Percentiles rank a stretch among this genome's conserved stretches.
These are phyloP conservation scores for Acholoe squamosa DNA, from an alignment of 2,888 invertebrate genomes.

Conservation along the genomic window DNA sequence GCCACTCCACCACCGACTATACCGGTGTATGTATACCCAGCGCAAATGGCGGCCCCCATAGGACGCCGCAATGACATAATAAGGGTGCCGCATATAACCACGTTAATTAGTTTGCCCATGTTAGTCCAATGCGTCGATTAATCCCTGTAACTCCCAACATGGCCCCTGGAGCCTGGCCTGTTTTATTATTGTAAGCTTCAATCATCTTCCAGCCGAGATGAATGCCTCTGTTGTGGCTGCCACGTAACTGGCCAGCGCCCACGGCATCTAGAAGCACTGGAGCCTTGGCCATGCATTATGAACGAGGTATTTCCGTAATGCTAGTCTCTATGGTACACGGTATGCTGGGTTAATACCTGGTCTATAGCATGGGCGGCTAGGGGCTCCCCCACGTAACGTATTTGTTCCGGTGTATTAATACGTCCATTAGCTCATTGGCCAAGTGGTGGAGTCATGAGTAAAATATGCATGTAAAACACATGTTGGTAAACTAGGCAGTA, in stretches of 20 bases:
- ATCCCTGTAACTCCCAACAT: not conserved
- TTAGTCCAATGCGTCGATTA: not conserved
- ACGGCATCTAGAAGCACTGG: not conserved
- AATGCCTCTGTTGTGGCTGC: not conserved
- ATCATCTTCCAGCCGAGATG: not conserved
- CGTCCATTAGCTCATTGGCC: too few species aligned
- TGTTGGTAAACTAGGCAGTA: too few species aligned
- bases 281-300: not conserved
- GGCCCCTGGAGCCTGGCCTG: not conserved
- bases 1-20: not conserved
- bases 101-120: not conserved
- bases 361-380: too few species aligned
- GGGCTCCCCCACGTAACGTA: too few species aligned
- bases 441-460: too few species aligned
- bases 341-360: not conserved
- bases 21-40: not conserved
- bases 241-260: not conserved
- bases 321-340: not conserved
- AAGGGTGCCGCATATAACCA: not conserved
- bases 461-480: too few species aligned
- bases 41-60: not conserved
- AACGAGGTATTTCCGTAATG: not conserved
- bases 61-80: not conserved
- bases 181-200: not conserved
- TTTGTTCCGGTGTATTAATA: too few species aligned